A percentile compares a stretch with the other conserved stretches of the same genome.
Conservation (phyloP, 2,888 invertebrate genomes). For the Caenorhabditis wallacei region DNA sequence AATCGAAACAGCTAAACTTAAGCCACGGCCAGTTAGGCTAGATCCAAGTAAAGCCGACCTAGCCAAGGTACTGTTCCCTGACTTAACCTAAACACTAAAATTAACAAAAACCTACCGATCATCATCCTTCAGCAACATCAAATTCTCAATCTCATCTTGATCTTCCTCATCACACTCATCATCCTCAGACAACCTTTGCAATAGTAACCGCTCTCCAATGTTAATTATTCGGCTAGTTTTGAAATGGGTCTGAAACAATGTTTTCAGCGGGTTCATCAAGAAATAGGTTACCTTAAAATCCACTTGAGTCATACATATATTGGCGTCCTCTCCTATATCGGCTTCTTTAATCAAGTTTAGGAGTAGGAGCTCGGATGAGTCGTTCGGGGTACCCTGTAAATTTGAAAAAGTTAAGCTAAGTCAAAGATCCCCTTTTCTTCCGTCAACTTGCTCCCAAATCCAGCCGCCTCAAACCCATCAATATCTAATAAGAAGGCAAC, state of each 20-base stretch:
- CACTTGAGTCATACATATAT: slow-evolving; percentile 73
- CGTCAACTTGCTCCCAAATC: background rate
- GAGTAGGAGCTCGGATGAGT: slow-evolving; percentile 78
- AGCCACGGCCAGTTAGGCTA: too few relatives aligned
- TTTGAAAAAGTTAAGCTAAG: background rate
- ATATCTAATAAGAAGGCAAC: slow-evolving; percentile 53
- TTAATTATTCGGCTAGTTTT: slow-evolving; percentile 73
- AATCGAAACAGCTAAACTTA: too few relatives aligned
- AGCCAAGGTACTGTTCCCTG: too few relatives aligned
- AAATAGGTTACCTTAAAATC: slow-evolving; percentile 70
- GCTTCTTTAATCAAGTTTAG: slow-evolving; percentile 78
- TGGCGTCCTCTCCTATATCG: slow-evolving; percentile 71
- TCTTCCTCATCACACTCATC: slow-evolving; percentile 68
- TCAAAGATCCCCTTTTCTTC: background rate
- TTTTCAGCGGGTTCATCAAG: background rate
- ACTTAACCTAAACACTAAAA: too few relatives aligned
- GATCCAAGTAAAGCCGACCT: too few relatives aligned
- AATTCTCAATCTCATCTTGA: slow-evolving; percentile 50
- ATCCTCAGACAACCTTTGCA: slow-evolving; percentile 59
- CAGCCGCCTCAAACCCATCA: slow-evolving; percentile 36
- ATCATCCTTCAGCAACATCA: slow-evolving; percentile 45
- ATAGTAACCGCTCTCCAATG: slow-evolving; percentile 67
- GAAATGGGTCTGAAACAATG: slow-evolving; percentile 7
- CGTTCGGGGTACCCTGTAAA: slow-evolving; percentile 72
- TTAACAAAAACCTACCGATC: slow-evolving; percentile 31